Evolutionary conservation across 2,797 vertebrate species (phyloP).

Genomic region (Aldrovandia affinis): DNA sequence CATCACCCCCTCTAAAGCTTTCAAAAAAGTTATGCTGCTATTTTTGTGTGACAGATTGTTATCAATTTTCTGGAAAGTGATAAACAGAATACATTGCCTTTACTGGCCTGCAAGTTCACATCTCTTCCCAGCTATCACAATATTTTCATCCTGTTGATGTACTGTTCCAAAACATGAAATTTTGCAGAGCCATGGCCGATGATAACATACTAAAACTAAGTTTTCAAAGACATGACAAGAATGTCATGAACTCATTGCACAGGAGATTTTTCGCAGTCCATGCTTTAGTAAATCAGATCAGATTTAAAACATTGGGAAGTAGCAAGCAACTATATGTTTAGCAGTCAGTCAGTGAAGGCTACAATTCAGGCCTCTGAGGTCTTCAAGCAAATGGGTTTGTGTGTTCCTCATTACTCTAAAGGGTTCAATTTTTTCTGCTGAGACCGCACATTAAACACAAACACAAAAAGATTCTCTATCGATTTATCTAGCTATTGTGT

Average conservation of each 20-base stretch:
- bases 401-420: background rate
- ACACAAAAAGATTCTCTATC: too few relatives aligned
- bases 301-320: background rate
- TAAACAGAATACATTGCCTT: background rate
- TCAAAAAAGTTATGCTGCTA: background rate
- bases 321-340: background rate
- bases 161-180: background rate
- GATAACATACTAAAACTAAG: background rate
- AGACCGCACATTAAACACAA: background rate
- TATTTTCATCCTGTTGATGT: background rate
- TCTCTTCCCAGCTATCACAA: background rate
- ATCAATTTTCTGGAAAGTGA: background rate
- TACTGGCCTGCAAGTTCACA: background rate
- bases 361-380: background rate
- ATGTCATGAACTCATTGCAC: background rate
- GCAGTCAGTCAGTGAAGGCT: background rate
- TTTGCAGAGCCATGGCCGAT: background rate
- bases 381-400: background rate
- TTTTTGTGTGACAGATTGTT: background rate
- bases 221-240: background rate
- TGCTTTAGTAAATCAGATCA: background rate
- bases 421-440: background rate
- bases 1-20: background rate
- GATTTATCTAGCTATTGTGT: too few relatives aligned
- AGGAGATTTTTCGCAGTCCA: background rate